Evolutionary conservation across 1,140 invertebrate species (phyloP), one percentile per base, ranked within the genome.

Genomic region (Triops longicaudatus): DNA sequence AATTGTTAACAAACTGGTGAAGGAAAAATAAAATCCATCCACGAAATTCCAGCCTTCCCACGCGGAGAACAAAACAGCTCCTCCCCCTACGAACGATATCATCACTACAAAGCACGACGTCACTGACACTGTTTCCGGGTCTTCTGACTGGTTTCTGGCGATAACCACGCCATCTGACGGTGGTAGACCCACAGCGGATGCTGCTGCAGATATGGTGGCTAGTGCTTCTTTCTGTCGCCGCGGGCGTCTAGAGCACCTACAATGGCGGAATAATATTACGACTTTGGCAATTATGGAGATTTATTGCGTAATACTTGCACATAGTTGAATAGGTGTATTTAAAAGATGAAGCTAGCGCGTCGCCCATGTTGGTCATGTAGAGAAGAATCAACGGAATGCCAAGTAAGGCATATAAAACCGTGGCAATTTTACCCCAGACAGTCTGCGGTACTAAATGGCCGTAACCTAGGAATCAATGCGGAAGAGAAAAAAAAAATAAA

Each of bases 1-100:
- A 31, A 90, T 83, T 0, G 88, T 89, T 63, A 90, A 87, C 79
- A 88, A 89, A 80, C 94, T 96, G 26, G 96, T 94, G 85, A 97
- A 98, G 82, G 95, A 97, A 83, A 98, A 98, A 84, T 96, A 98
- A 80, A 92, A 90, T 26, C 94, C 94, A 82, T 98, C 96, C 14
- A 98, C 85, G 27, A 95, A 88, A 37, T 89, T 91, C 96, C 96
- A 98, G 73, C 91, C 85, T 81, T 93, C 87, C 82, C 92, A 92
- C 82, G 93, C 90, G 7, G 84, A 81, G 84, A 99, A 99, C 73
- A 98, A 87, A 76, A 96, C 87, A 0, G 96, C 94, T 1, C 97
- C 97, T 27, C 93, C 90, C 78, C 91, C 91, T 82, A 99, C 91
- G 84, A 98, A 98, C 74, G 91, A 88, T n/a, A 95, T 85, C 79